phyloP scores from a whole-genome alignment of 1,140 invertebrate species.

The Chlorops oryzae region DNA sequence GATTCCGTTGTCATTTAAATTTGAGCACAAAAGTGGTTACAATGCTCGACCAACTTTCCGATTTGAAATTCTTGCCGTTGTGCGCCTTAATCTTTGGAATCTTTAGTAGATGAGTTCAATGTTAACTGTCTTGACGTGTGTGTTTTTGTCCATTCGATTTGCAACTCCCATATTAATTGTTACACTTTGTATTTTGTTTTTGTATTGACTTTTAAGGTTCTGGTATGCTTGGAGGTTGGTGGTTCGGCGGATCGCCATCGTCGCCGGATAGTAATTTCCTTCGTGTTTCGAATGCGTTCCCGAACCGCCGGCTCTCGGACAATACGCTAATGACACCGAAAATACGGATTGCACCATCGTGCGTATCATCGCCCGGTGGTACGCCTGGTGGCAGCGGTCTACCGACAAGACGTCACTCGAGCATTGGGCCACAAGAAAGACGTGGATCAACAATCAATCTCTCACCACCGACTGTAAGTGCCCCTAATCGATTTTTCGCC shows the following conservation, averaged over 20 bases:
- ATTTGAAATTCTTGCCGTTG: too few species aligned
- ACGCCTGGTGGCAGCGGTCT: conserved; percentile 72
- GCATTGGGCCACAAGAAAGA: conserved; percentile 80
- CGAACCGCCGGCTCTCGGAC: conserved; percentile 80
- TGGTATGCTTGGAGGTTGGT: conserved; percentile 66
- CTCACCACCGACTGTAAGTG: conserved; percentile 76
- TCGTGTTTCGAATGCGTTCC: conserved; percentile 69
- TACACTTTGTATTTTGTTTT: background rate
- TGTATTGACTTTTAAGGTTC: too few species aligned
- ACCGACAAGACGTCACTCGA: conserved; percentile 79
- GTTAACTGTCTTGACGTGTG: too few species aligned
- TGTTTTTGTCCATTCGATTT: too few species aligned
- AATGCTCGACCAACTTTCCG: too few species aligned
- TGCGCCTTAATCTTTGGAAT: too few species aligned
- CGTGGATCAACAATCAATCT: conserved; percentile 77
- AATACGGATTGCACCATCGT: conserved; percentile 77
- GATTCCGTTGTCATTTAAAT: too few species aligned
- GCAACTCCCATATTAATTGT: too few species aligned
- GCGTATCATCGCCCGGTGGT: conserved; percentile 75
- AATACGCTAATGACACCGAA: conserved; percentile 87
- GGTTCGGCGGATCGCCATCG: conserved; percentile 64
- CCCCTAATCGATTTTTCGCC: background rate
- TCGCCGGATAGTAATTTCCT: conserved; percentile 82
- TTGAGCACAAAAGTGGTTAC: too few species aligned
- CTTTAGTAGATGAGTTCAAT: too few species aligned